Evolutionary conservation across 2,113 vertebrate genomes (phyloP).

Genomic region (Eulemur rufifrons): DNA sequence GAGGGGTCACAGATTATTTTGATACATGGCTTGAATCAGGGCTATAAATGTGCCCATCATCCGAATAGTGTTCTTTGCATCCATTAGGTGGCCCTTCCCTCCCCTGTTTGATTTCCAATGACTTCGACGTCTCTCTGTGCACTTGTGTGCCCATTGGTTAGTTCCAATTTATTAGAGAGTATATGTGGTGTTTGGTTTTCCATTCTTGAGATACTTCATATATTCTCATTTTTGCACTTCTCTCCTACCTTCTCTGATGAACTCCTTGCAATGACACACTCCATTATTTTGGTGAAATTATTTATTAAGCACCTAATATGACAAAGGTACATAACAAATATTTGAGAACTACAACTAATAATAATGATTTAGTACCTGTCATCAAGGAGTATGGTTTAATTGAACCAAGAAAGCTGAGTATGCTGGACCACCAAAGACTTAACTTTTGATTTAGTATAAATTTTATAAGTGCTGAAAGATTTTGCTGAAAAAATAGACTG

Average conservation of each 20-base stretch:
- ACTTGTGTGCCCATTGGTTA: no score
- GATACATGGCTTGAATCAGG: no score
- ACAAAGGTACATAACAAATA: background rate
- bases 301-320: background rate
- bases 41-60: no score
- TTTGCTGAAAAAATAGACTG: background rate
- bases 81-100: no score
- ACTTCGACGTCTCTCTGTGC: no score
- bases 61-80: no score
- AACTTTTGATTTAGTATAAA: background rate
- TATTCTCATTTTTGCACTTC: background rate
- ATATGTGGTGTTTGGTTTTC: no score
- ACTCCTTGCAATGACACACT: background rate
- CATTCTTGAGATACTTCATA: no score
- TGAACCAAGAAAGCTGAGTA: background rate
- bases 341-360: background rate
- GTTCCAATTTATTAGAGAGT: no score
- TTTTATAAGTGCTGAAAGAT: background rate
- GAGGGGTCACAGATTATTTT: no score
- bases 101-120: no score
- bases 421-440: background rate
- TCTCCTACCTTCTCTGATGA: background rate
- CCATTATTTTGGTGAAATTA: background rate
- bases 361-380: background rate
- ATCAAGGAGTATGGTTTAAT: background rate